A percentile compares a stretch with the other conserved stretches of the same genome.
These are phyloP conservation scores for Menidia menidia DNA, from an alignment of 2,797 vertebrate genomes.

Conservation along the genomic window DNA sequence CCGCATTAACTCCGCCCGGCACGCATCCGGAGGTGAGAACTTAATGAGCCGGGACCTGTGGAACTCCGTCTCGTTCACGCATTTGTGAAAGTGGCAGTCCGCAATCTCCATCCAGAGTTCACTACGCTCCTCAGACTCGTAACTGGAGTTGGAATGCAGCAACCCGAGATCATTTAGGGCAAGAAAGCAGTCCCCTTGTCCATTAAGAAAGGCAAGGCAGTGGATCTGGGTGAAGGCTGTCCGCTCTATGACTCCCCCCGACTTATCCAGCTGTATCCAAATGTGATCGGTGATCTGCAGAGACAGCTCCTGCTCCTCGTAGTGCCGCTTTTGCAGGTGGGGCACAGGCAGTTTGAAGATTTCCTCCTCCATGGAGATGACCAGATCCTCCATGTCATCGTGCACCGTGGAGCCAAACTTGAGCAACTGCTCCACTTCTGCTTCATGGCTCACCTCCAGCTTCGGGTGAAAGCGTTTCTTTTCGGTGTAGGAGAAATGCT, in stretches of 20 bases:
- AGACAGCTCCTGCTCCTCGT: conserved; percentile 93
- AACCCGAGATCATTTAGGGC: conserved; percentile 91
- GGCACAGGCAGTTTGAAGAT: conserved; percentile 83
- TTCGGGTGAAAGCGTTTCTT: conserved; percentile 93
- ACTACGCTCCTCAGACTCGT: conserved; percentile 84
- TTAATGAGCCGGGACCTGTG: conserved; percentile 86
- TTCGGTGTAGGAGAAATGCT: conserved; percentile 90
- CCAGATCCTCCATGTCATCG: conserved; percentile 89
- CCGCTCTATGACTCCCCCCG: conserved; percentile 84
- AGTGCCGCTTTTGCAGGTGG: conserved; percentile 84
- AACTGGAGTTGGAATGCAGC: conserved; percentile 82
- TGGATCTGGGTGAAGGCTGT: conserved; percentile 87
- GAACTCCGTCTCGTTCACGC: conserved; percentile 87
- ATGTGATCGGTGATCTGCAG: conserved; percentile 93
- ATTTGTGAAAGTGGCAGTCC: conserved; percentile 88
- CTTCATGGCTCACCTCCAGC: conserved; percentile 88
- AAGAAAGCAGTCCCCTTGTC: conserved; percentile 89
- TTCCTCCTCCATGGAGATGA: conserved; percentile 90
- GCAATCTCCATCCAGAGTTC: conserved; percentile 89
- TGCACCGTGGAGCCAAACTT: conserved; percentile 93
- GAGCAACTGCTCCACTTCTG: conserved; percentile 91
- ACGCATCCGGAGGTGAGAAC: conserved; percentile 90
- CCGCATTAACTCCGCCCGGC: conserved; percentile 92
- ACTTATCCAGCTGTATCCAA: conserved; percentile 89
- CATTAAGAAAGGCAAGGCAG: conserved; percentile 92